Conservation (phyloP, 30 jellyfish, hydroid and myxozoan genomes). For the Nemopilema nomurai region DNA sequence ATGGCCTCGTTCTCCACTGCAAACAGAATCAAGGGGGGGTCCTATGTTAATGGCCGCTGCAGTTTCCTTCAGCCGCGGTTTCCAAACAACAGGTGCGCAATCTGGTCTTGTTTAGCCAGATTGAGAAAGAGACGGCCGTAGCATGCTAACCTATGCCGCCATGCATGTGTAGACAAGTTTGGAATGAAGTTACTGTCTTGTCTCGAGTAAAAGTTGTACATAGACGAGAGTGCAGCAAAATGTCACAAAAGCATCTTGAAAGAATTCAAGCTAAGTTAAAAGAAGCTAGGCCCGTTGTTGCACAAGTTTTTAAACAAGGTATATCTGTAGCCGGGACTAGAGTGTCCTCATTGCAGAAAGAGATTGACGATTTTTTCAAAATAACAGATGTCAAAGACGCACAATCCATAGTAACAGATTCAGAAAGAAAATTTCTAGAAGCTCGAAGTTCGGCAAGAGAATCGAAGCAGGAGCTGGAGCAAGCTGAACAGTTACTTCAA, state of each 20-base stretch:
- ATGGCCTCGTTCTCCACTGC: too few relatives aligned
- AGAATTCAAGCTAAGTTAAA: not conserved
- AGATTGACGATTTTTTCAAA: slow-evolving; percentile 43
- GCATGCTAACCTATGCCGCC: too few relatives aligned
- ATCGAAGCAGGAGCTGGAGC: slow-evolving; percentile 41
- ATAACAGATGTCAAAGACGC: slow-evolving; percentile 76
- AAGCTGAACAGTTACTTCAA: slow-evolving; percentile 28
- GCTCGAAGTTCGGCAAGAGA: slow-evolving; percentile 60
- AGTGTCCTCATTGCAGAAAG: slow-evolving; percentile 9
- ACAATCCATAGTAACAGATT: slow-evolving; percentile 52
- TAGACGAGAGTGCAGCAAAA: not conserved
- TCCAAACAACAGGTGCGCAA: too few relatives aligned
- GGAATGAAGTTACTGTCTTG: too few relatives aligned
- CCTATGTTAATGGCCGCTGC: too few relatives aligned
- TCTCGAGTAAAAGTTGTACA: too few relatives aligned
- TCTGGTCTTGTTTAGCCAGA: too few relatives aligned
- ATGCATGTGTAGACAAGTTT: too few relatives aligned
- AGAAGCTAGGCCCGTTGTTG: not conserved
- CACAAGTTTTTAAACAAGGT: not conserved
- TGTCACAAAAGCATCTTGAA: not conserved
- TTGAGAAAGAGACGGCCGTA: too few relatives aligned
- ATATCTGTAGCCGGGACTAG: not conserved
- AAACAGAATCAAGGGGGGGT: too few relatives aligned
- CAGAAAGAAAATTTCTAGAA: slow-evolving; percentile 64
- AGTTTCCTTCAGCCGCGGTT: too few relatives aligned